Conservation (phyloP, 2,888 invertebrate species). For the Mechanitis messenoides region DNA sequence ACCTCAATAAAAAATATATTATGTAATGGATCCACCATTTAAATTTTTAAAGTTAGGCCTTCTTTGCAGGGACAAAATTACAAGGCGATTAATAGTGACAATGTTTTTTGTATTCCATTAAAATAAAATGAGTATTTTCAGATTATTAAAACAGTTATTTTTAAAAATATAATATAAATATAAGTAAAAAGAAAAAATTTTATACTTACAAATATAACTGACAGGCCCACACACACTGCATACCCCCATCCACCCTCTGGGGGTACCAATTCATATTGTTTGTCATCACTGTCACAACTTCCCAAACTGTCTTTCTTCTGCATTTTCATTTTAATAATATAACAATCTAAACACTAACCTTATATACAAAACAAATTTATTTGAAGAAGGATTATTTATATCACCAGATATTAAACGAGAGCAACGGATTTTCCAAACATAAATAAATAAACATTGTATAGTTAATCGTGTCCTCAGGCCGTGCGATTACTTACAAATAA, state of each 20-base stretch:
- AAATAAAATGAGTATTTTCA: neutral
- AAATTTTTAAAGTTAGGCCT: too few species aligned
- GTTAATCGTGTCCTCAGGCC: slow-evolving; percentile 22
- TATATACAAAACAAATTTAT: slow-evolving; percentile 44
- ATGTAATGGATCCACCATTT: too few species aligned
- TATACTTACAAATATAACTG: slow-evolving; percentile 80
- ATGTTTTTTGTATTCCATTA: too few species aligned
- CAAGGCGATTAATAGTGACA: too few species aligned
- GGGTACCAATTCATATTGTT: slow-evolving; percentile 65
- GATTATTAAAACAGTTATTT: neutral
- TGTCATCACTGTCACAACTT: slow-evolving; percentile 47
- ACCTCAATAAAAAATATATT: too few species aligned
- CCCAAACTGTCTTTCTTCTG: slow-evolving; percentile 39
- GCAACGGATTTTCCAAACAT: slow-evolving; percentile 63
- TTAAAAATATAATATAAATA: neutral
- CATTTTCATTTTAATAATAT: slow-evolving; percentile 38
- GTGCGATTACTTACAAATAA: slow-evolving; percentile 21
- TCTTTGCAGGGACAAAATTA: too few species aligned
- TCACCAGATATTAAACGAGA: slow-evolving; percentile 47
- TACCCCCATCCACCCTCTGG: slow-evolving; percentile 87
- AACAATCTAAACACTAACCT: slow-evolving; percentile 27
- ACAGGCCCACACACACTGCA: slow-evolving; percentile 79
- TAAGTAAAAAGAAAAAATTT: slow-evolving; percentile 8
- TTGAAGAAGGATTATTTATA: slow-evolving; percentile 52
- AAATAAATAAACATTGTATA: slow-evolving; percentile 49